These are phyloP conservation scores for Pangasius djambal DNA, from an alignment of 2,797 vertebrate species.

Conservation along the genomic window DNA sequence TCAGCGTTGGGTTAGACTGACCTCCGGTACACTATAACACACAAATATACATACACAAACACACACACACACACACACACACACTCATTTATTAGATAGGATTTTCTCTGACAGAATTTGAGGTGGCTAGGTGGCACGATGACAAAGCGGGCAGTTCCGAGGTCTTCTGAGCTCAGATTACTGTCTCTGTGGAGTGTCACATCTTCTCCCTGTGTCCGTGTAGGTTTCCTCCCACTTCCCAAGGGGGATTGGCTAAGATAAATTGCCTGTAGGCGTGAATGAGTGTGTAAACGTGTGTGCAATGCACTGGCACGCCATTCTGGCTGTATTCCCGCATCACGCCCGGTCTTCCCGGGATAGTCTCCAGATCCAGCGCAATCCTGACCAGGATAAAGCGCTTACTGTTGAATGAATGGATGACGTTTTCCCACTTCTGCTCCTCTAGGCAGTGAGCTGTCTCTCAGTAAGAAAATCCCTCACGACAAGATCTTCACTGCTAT, in stretches of 20 bases:
- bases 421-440: constrained; percentile 27
- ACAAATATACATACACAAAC: constrained; percentile 37
- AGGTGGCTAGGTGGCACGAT: not conserved
- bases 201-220: not conserved
- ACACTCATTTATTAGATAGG: not conserved
- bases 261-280: not conserved
- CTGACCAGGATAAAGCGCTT: not conserved
- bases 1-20: constrained; percentile 63
- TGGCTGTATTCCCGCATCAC: not conserved
- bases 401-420: not conserved
- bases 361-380: not conserved
- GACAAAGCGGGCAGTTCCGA: not conserved
- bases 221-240: not conserved
- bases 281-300: not conserved
- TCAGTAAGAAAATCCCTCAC: constrained; percentile 86
- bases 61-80: constrained; percentile 12
- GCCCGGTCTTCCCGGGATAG: not conserved
- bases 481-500: constrained; percentile 98
- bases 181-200: not conserved
- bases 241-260: not conserved
- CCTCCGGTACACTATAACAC: not conserved
- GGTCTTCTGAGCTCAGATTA: not conserved
- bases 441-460: constrained; percentile 81
- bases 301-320: not conserved
- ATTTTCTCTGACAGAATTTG: not conserved